phyloP scores from a whole-genome alignment of 2,113 vertebrate genomes.

The Pyrgilauda ruficollis region DNA sequence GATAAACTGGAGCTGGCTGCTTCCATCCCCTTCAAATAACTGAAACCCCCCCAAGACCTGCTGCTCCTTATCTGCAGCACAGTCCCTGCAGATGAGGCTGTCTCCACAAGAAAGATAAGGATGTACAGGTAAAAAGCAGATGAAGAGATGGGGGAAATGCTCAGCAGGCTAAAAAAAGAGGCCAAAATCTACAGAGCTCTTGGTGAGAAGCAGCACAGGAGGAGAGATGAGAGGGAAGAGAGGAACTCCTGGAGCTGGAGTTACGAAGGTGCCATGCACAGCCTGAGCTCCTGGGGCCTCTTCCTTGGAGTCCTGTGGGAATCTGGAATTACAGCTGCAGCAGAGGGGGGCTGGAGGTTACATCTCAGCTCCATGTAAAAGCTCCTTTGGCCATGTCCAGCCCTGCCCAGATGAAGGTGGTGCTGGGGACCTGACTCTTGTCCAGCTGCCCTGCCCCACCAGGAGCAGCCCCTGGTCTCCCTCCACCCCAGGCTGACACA shows the following conservation, averaged over 20 bases:
- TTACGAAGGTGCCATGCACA: background rate
- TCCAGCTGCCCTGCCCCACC: background rate
- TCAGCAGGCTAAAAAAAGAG: background rate
- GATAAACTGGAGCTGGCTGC: background rate
- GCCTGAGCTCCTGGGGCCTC: background rate
- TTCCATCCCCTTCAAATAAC: background rate
- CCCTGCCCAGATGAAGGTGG: background rate
- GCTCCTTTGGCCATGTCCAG: accelerated
- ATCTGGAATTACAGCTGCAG: background rate
- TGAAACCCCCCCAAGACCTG: background rate
- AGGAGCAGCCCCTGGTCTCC: background rate
- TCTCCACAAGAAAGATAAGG: constrained; percentile 11
- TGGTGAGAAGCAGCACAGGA: background rate
- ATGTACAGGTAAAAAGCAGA: constrained; percentile 7
- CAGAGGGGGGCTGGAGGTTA: background rate
- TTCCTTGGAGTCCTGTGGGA: background rate
- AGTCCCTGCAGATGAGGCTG: background rate
- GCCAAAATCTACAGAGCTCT: background rate
- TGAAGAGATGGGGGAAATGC: background rate
- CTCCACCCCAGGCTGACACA: background rate
- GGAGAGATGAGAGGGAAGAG: constrained; percentile 9
- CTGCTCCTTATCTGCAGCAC: background rate
- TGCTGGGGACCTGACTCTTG: background rate
- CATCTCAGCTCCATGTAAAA: background rate
- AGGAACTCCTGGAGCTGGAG: background rate